A percentile compares a stretch with the other conserved stretches of the same genome.
phyloP scores from a whole-genome alignment of 2,797 vertebrate genomes.

The Micromesistius poutassou region DNA sequence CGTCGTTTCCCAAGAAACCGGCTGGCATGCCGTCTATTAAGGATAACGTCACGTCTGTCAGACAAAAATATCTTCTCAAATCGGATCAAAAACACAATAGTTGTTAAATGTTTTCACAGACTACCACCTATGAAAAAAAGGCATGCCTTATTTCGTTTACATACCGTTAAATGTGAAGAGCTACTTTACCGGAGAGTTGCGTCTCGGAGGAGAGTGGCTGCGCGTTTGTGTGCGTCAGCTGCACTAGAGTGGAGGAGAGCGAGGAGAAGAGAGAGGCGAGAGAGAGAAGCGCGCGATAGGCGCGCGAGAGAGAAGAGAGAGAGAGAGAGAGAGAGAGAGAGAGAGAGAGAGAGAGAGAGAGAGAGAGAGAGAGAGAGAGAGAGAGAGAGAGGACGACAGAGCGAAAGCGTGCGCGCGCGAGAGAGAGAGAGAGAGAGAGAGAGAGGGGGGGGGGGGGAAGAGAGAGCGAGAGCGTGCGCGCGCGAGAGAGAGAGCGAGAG shows the following conservation, averaged over 20 bases:
- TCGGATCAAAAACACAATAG: background rate
- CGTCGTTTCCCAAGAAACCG: background rate
- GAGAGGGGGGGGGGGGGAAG: background rate
- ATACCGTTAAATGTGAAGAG: slow-evolving; percentile 51
- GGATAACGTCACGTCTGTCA: slow-evolving; percentile 37
- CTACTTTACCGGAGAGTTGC: slow-evolving; percentile 50
- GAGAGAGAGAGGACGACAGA: background rate
- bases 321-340: background rate
- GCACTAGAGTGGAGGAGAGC: slow-evolving; percentile 23
- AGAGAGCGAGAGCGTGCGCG: slow-evolving; percentile 35
- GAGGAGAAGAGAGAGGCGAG: slow-evolving; percentile 33
- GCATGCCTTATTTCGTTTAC: slow-evolving; percentile 43
- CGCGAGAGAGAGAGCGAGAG: background rate
- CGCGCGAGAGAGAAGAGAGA: background rate
- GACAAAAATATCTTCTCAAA: background rate
- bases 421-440: slow-evolving; percentile 24
- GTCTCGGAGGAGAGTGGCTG: slow-evolving; percentile 43
- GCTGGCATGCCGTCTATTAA: slow-evolving; percentile 19
- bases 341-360: slow-evolving; percentile 27
- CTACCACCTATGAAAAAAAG: slow-evolving; percentile 7
- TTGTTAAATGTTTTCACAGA: background rate
- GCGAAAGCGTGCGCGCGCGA: no score
- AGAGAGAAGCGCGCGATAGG: slow-evolving; percentile 1
- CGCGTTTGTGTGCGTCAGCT: slow-evolving; percentile 27
- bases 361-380: slow-evolving; percentile 49